A percentile compares a stretch with the other conserved stretches of the same genome.
Evolutionary conservation across 1,140 invertebrate species (phyloP).

Genomic region (Bombyx mandarina): DNA sequence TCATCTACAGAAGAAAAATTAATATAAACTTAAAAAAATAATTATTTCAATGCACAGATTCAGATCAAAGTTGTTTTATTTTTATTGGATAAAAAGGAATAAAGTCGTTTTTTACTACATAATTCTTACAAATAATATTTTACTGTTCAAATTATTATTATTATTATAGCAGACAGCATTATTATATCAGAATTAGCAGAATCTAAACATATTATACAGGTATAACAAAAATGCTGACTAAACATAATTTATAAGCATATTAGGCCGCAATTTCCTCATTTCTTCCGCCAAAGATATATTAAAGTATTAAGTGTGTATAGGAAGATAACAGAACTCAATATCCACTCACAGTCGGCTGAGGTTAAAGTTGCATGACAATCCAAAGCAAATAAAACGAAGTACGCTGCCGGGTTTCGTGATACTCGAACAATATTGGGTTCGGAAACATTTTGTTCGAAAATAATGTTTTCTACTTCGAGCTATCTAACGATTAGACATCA

Average conservation of each 20-base stretch:
- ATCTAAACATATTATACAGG: not conserved
- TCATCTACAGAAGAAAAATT: no score
- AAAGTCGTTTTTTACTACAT: no score
- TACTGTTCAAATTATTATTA: no score
- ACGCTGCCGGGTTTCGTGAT: slow-evolving; percentile 30
- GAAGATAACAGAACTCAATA: slow-evolving; percentile 42
- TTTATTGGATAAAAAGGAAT: no score
- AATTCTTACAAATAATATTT: no score
- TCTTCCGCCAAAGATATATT: no score
- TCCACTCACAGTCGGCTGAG: slow-evolving; percentile 42
- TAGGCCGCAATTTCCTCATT: slow-evolving; percentile 49
- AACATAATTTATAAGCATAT: slow-evolving; percentile 19
- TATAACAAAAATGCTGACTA: slow-evolving; percentile 29
- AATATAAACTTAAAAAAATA: no score
- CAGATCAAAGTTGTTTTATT: no score
- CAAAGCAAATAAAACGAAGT: slow-evolving; percentile 44
- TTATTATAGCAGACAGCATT: no score
- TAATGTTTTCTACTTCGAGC: not conserved
- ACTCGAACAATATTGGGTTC: slow-evolving; percentile 40
- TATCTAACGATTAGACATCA: no score
- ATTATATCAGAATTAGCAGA: no score
- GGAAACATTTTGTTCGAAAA: slow-evolving; percentile 19
- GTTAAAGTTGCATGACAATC: slow-evolving; percentile 60
- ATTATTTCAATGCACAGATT: no score
- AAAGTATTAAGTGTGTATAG: slow-evolving; percentile 16